Conservation (phyloP, 2,888 invertebrate genomes). For the Drosophila vallismaia region DNA sequence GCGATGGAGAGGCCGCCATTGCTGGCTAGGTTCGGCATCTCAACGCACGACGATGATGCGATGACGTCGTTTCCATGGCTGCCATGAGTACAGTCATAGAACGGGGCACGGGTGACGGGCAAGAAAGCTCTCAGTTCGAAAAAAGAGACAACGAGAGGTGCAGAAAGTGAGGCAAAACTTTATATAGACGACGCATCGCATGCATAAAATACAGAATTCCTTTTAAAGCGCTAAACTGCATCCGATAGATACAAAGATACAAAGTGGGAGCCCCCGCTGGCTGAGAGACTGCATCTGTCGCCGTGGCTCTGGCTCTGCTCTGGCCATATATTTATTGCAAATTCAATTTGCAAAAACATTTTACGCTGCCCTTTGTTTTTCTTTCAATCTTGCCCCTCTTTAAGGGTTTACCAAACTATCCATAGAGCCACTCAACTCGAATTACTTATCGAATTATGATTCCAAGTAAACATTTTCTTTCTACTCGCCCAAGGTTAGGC, state of each 20-base stretch:
- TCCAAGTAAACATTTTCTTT: too few relatives aligned
- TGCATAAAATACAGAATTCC: constrained; percentile 79
- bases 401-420: neutral
- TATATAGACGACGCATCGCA: constrained; percentile 61
- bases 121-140: neutral
- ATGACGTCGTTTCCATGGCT: constrained; percentile 74
- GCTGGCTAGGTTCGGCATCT: constrained; percentile 36
- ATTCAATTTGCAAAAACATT: constrained; percentile 62
- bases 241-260: constrained; percentile 72
- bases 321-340: constrained; percentile 45
- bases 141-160: constrained; percentile 7
- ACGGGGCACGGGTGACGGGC: neutral
- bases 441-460: too few relatives aligned
- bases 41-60: constrained; percentile 52
- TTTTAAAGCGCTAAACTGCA: constrained; percentile 78
- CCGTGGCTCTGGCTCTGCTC: constrained; percentile 46
- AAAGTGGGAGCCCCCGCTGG: constrained; percentile 20
- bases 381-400: constrained; percentile 32
- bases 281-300: constrained; percentile 18
- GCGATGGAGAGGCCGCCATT: constrained; percentile 40
- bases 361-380: constrained; percentile 49
- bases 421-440: neutral
- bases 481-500: neutral
- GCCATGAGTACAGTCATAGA: constrained; percentile 71
- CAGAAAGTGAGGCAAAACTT: constrained; percentile 44